Conservation (phyloP, 2,888 invertebrate species). For the Nomada ruficornis region DNA sequence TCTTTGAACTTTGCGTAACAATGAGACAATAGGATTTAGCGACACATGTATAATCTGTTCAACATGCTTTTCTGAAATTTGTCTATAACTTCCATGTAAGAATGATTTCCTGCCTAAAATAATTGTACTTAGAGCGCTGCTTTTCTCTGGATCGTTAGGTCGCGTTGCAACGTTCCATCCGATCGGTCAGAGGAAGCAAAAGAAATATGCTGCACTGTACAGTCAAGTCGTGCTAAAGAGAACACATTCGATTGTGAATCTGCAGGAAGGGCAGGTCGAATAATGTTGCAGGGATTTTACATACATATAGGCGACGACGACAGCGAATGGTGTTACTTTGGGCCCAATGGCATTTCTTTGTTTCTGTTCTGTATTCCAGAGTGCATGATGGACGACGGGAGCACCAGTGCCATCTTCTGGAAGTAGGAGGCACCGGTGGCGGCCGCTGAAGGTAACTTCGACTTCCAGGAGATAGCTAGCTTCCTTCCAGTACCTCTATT, state of each 20-base stretch:
- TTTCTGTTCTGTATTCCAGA: slow-evolving; percentile 87
- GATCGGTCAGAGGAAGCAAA: slow-evolving; percentile 26
- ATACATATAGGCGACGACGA: slow-evolving; percentile 70
- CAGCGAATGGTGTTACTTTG: slow-evolving; percentile 70
- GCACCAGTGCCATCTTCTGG: slow-evolving; percentile 87
- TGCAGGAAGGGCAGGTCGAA: slow-evolving; percentile 41
- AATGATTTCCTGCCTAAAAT: not conserved
- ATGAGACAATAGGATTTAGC: too few relatives aligned
- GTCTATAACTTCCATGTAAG: too few relatives aligned
- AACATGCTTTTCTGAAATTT: too few relatives aligned
- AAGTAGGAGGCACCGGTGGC: slow-evolving; percentile 86
- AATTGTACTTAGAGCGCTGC: not conserved
- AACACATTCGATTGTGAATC: slow-evolving; percentile 33
- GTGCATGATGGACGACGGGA: slow-evolving; percentile 85
- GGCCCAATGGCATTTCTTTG: slow-evolving; percentile 86
- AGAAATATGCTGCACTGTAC: slow-evolving; percentile 74
- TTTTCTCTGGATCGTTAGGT: slow-evolving; percentile 38
- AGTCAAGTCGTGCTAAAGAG: slow-evolving; percentile 30
- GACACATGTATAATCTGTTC: too few relatives aligned
- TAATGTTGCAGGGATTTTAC: slow-evolving; percentile 37
- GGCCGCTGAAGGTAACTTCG: slow-evolving; percentile 86
- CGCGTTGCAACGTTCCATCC: slow-evolving; percentile 18
- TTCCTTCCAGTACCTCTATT: slow-evolving; percentile 83
- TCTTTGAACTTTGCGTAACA: too few relatives aligned
- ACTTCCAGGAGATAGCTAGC: slow-evolving; percentile 87